Base-by-base conservation (phyloP, 2,797 vertebrate genomes). In the Rachycentron canadum region DNA sequence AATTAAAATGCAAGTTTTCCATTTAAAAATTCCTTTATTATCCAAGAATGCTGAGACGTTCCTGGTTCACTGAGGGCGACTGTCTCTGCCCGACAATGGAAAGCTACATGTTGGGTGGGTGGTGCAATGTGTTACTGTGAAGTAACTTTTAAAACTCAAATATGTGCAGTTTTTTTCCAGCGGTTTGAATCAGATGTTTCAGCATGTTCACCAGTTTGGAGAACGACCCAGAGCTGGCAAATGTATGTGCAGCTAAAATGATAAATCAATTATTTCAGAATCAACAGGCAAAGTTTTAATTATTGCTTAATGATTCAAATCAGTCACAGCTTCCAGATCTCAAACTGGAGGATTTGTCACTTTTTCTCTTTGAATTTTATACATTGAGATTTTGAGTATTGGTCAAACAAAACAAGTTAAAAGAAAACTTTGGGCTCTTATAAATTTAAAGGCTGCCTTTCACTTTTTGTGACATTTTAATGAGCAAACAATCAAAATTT, bases 1-100 rank as follows among this genome's bases (percentile, higher is more conserved):
- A 59, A 74, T 74, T 40, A 17, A n/a, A 59, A 50, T 21, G 12
- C 21, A 19, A 30, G 52, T 45, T 66, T 59, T 60, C 19, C 1
- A 52, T 61, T 66, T 40, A 7, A 25, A 36, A 41, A 25, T 23
- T 14, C 2, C 30, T 25, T 68, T 21, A 34, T 47, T 23, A 26
- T 16, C 19, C 8, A 26, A 71, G 12, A 57, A 25, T 1, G 8
- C 7, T 16, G n/a, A 47, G 14, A 57, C 1, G 14, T 23, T 25
- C n/a, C 4, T 10, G 0, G 25, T 43, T 47, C 3, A 25, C 32
- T 28, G 19, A 55, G 13, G 4, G 60, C 17, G 5, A 40, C 38
- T 19, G 41, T 62, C 34, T 41, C 61, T 40, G 71, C 14, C 28
- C 28, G 17, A 13, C 21, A 36, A 2, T 16, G 16, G 2, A 58